phyloP scores from a whole-genome alignment of 2,113 vertebrate genomes.

The Lophius piscatorius region DNA sequence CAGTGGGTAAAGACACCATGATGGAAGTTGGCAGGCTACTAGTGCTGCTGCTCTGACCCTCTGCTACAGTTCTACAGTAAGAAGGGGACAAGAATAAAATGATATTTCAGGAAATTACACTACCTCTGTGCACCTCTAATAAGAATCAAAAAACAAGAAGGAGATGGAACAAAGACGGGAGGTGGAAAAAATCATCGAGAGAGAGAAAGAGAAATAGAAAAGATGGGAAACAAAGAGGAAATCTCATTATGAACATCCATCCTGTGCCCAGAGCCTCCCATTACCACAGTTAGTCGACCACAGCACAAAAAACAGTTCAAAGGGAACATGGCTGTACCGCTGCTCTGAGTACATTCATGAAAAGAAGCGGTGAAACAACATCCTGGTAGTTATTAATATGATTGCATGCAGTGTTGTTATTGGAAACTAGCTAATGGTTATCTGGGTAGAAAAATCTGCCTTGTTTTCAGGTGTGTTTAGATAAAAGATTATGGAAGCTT shows the following conservation, averaged over 20 bases:
- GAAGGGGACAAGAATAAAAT: constrained; percentile 33
- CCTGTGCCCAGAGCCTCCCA: constrained; percentile 24
- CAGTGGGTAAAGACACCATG: constrained; percentile 77
- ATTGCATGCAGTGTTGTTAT: constrained; percentile 58
- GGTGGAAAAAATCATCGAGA: too few relatives aligned
- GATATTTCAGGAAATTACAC: neutral
- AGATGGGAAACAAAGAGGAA: constrained; percentile 25
- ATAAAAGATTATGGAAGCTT: neutral
- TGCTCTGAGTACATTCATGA: constrained; percentile 22
- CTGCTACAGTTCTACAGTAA: constrained; percentile 83
- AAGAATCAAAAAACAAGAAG: constrained; percentile 18
- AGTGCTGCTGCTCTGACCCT: constrained; percentile 83
- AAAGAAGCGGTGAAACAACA: constrained; percentile 54
- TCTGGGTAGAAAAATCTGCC: constrained; percentile 24
- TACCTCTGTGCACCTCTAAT: neutral
- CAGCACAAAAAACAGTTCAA: constrained; percentile 53
- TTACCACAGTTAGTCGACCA: too few relatives aligned
- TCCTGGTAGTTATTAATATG: constrained; percentile 57
- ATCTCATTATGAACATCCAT: constrained; percentile 33
- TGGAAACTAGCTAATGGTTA: constrained; percentile 60
- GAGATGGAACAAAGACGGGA: constrained; percentile 11
- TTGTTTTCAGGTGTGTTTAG: constrained; percentile 28
- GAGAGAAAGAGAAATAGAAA: constrained; percentile 17
- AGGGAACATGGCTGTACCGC: constrained; percentile 26
- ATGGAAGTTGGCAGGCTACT: constrained; percentile 78